Percentiles rank a stretch among this genome's conserved stretches.
phyloP scores from a whole-genome alignment of 2,888 invertebrate genomes.

The Branchellion lobata region DNA sequence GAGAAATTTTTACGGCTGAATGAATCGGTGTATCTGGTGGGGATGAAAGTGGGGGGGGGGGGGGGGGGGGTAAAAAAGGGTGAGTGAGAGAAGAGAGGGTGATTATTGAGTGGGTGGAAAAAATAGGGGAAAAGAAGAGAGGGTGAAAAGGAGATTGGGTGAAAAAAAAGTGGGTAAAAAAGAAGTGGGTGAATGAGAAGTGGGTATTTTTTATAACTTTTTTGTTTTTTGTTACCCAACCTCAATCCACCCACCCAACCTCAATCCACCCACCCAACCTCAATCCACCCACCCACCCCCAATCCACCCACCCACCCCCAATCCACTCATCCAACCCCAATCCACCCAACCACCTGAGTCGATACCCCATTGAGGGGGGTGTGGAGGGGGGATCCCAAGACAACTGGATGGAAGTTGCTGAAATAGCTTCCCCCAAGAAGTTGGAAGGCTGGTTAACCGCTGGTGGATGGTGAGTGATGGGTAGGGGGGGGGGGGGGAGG shows the following conservation, averaged over 20 bases:
- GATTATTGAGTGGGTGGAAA: too few species aligned
- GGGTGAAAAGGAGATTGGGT: too few species aligned
- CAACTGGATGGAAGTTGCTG: conserved; percentile 84
- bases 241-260: conserved; percentile 70
- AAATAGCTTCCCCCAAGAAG: conserved; percentile 49
- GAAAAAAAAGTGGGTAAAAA: too few species aligned
- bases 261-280: too few species aligned
- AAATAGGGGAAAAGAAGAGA: too few species aligned
- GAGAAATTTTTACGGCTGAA: conserved; percentile 56
- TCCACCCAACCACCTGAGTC: neutral
- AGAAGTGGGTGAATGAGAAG: too few species aligned
- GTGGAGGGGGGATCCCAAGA: conserved; percentile 84
- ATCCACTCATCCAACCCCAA: conserved; percentile 70
- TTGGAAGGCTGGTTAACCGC: conserved; percentile 52
- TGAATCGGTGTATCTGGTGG: conserved; percentile 85
- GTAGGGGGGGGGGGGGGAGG: neutral
- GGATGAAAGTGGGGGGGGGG: too few species aligned
- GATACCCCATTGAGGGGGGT: conserved; percentile 60
- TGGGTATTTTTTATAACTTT: too few species aligned
- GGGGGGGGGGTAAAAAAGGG: too few species aligned
- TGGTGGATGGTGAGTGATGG: conserved; percentile 25
- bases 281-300: conserved; percentile 70
- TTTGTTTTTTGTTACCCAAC: too few species aligned
- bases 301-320: too few species aligned
- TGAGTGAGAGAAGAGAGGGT: too few species aligned